Evolutionary conservation across 2,113 vertebrate genomes (phyloP).

Genomic region (Scalopus aquaticus): DNA sequence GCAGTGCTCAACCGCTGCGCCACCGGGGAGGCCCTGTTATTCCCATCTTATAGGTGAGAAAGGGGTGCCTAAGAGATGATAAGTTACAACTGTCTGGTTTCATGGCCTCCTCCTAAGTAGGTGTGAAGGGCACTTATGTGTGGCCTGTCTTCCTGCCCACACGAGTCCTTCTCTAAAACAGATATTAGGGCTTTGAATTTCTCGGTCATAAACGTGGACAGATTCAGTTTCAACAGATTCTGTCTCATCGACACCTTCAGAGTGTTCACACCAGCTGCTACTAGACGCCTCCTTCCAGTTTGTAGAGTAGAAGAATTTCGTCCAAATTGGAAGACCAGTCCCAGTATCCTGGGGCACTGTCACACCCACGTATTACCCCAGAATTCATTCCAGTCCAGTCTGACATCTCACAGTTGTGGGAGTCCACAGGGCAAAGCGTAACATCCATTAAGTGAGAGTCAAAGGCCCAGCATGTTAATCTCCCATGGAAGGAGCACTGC

Average conservation of each 20-base stretch:
- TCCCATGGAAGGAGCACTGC: slow-evolving; percentile 33
- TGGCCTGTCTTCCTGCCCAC: background rate
- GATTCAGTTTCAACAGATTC: background rate
- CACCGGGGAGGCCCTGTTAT: too few relatives aligned
- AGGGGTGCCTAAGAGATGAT: background rate
- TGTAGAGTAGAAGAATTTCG: background rate
- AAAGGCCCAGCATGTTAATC: slow-evolving; percentile 63
- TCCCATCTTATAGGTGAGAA: background rate
- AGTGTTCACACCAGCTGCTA: background rate
- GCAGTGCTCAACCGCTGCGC: too few relatives aligned
- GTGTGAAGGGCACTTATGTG: background rate
- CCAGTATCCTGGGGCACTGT: background rate
- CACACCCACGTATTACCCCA: background rate
- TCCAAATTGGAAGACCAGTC: background rate
- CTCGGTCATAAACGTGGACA: background rate
- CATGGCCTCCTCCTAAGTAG: background rate
- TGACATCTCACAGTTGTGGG: background rate
- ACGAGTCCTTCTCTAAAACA: background rate
- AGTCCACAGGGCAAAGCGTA: slow-evolving; percentile 57
- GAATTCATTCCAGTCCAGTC: background rate
- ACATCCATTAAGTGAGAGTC: slow-evolving; percentile 73
- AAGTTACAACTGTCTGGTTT: background rate
- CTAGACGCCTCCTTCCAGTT: background rate
- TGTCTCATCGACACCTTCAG: background rate
- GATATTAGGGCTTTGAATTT: background rate